Evolutionary conservation across 2,113 vertebrate genomes (phyloP).

Genomic region (Anhinga anhinga): DNA sequence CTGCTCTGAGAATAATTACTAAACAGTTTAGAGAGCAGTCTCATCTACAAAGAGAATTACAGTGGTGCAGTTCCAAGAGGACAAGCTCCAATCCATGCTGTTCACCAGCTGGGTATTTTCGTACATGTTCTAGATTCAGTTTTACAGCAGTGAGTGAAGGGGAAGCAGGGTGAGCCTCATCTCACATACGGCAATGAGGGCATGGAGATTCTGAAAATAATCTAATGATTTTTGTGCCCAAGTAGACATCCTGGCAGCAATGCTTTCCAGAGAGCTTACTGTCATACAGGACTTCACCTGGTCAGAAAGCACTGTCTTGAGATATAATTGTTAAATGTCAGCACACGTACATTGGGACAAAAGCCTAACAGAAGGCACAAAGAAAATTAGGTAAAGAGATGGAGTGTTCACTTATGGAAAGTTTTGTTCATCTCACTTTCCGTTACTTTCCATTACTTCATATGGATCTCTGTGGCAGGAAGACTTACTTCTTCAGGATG

Average conservation of each 20-base stretch:
- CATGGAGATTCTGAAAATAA: background rate
- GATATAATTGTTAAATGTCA: background rate
- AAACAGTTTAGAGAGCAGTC: background rate
- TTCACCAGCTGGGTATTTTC: background rate
- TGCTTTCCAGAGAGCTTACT: background rate
- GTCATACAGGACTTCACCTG: background rate
- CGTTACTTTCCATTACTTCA: background rate
- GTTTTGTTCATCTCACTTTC: background rate
- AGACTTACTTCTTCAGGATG: background rate
- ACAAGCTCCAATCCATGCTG: background rate
- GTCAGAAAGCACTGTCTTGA: background rate
- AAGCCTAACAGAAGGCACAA: background rate
- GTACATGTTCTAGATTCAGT: background rate
- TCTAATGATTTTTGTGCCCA: background rate
- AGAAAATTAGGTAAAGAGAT: background rate
- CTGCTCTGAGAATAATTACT: background rate
- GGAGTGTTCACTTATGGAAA: background rate
- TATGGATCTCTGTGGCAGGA: background rate
- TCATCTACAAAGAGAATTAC: background rate
- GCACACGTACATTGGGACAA: background rate
- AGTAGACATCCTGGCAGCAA: background rate
- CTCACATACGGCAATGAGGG: background rate
- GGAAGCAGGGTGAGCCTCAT: background rate
- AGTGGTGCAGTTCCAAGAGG: background rate
- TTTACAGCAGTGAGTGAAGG: background rate